A percentile compares a stretch with the other conserved stretches of the same genome.
Conservation (phyloP, 2,113 vertebrate genomes). For the Xiphophorus hellerii region DNA sequence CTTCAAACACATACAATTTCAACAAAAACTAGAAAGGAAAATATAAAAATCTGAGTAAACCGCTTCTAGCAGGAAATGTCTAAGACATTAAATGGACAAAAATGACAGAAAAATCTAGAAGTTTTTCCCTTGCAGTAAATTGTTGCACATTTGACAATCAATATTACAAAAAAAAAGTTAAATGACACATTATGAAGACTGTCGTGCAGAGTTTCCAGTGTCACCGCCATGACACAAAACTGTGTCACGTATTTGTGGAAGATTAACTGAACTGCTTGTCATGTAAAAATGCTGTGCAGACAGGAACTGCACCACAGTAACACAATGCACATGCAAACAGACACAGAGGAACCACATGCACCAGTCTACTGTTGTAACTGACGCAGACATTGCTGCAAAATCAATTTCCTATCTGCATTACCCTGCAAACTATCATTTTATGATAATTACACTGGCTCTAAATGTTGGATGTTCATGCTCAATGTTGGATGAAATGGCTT, state of each 20-base stretch:
- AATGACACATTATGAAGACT: too few relatives aligned
- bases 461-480: not conserved
- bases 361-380: too few relatives aligned
- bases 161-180: not conserved
- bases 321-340: not conserved
- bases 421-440: not conserved
- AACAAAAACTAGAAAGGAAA: too few relatives aligned
- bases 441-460: not conserved
- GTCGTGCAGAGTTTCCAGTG: not conserved
- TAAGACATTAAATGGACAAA: too few relatives aligned
- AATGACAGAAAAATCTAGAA: too few relatives aligned
- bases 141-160: too few relatives aligned
- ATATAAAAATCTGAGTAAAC: too few relatives aligned
- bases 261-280: not conserved
- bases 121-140: too few relatives aligned
- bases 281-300: not conserved
- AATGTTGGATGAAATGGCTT: too few relatives aligned
- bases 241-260: not conserved
- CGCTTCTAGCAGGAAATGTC: too few relatives aligned
- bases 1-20: too few relatives aligned
- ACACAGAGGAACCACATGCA: too few relatives aligned
- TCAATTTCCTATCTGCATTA: not conserved
- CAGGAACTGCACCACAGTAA: not conserved
- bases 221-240: not conserved
- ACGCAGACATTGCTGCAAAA: not conserved